Evolutionary conservation across 2,888 invertebrate genomes (phyloP).

Genomic region (Euphydryas editha): DNA sequence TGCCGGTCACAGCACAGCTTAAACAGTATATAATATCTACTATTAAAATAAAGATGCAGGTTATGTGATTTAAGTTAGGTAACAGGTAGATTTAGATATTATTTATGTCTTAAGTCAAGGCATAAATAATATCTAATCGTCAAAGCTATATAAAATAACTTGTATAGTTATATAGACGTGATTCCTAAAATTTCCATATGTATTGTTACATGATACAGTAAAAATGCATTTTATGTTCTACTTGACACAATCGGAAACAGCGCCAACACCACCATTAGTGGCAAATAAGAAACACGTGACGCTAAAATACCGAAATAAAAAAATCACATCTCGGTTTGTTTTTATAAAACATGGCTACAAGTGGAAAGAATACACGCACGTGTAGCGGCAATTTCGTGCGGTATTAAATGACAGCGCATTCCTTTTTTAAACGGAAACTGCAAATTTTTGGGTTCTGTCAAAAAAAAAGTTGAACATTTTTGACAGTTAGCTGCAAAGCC

Average conservation of each 20-base stretch:
- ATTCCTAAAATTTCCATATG: background rate
- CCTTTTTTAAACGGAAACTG: conserved; percentile 76
- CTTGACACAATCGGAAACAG: conserved; percentile 60
- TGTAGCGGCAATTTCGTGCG: conserved; percentile 73
- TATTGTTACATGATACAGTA: conserved; percentile 1
- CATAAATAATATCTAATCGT: background rate
- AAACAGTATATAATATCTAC: too few species aligned
- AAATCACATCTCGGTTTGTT: conserved; percentile 47
- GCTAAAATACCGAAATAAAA: conserved; percentile 54
- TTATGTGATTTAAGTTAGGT: too few species aligned
- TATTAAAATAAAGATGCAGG: too few species aligned
- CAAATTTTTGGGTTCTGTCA: conserved; percentile 66
- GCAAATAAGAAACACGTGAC: conserved; percentile 78
- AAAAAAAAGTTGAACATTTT: conserved; percentile 53
- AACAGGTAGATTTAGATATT: too few species aligned
- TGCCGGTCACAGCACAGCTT: too few species aligned
- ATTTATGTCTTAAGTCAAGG: too few species aligned
- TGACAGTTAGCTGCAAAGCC: conserved; percentile 52
- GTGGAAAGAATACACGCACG: conserved; percentile 67
- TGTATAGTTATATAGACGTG: background rate
- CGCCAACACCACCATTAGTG: conserved; percentile 69
- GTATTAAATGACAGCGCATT: conserved; percentile 74
- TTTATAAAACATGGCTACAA: conserved; percentile 61
- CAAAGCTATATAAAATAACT: background rate
- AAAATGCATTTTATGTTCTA: conserved; percentile 44